Base-by-base conservation (phyloP, 2,888 invertebrate species). In the Oeneis ivallda region DNA sequence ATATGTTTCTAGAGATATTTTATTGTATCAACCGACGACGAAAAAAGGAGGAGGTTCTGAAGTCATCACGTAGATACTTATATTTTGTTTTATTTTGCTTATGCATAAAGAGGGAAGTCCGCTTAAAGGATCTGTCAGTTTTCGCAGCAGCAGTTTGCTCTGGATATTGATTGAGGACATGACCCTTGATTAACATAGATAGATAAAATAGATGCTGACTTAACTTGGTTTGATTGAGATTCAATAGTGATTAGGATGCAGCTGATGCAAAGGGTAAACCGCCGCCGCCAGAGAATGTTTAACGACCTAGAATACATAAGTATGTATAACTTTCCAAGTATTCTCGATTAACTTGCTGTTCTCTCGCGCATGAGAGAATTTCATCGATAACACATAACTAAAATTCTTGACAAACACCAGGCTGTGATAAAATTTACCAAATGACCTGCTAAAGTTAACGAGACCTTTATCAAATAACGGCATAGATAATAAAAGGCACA, bases 201-300 rank as follows among this genome's bases (percentile, higher is more conserved):
- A 34, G 7, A 32, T 34, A 32, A 52, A n/a, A 4, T 32, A 32
- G 9, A 32, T 34, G 53, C 53, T 15, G 53, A 34, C 15, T 34
- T 34, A 34, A 15, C 15, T 37, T 34, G 2, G 15, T 86, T 85
- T 83, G 83, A 87, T 86, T 86, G 82, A 81, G 78, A 81, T 62
- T 83, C 80, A 75, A 79, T 78, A 74, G 74, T 72, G 72, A 67
- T 71, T 49, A 70, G 71, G 75, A 81, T 81, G 80, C 79, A 81
- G 39, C 39, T 15, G 73, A 83, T 84, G 82, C 79, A 75, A 71
- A 72, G 72, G 72, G 73, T 70, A 15, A 74, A 65, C 58, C 9
- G 8, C 7, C 66, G 58, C 56, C 26, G 26, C 66, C 71, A 66
- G 64, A 67, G 73, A 73, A 74, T 74, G 72, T 67, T 68, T 62